Base-by-base conservation (phyloP, 2,113 vertebrate species). In the Spea multiplicata region DNA sequence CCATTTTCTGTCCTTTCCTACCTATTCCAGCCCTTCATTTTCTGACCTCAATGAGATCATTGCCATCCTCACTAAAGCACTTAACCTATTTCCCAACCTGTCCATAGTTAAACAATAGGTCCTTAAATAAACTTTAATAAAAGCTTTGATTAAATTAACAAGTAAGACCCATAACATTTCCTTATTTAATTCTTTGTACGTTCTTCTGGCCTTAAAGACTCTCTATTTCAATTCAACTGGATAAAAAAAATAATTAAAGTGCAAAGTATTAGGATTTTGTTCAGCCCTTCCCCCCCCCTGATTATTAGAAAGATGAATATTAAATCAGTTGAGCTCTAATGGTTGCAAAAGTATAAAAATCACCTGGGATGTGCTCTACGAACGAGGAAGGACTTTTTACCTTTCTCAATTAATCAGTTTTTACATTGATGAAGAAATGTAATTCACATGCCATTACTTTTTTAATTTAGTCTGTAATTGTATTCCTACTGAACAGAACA, bases 391-490 rank as follows among this genome's bases (percentile, higher is more conserved):
- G 86, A 91, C 88, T 91, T 89, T 30, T 82, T 88, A 81, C 88
- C 92, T 91, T 90, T 94, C 91, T 91, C 90, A 91, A 88, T 92
- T 94, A 94, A 95, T 96, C 92, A 95, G 90, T 88, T 89, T 91
- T 93, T 93, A 91, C 94, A 95, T 96, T 95, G 93, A 94, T 93
- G 91, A 95, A 91, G 87, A 92, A 93, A 88, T 92, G 92, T 93
- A 92, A 92, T 91, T 93, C 94, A 94, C 90, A 87, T 88, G 90
- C 93, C 93, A 94, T 94, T 93, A 92, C 89, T 91, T 94, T 95
- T 30, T 93, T 93, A 95, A 93, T 94, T 93, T 94, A 94, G 92
- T 89, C 91, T 91, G 89, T 94, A 95, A 95, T 95, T 93, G 93
- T 93, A 92, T 95, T 94, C 92, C 87, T 85, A 91, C 91, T 88